phyloP scores from a whole-genome alignment of 2,113 vertebrate genomes.

The Baryphthengus martii region DNA sequence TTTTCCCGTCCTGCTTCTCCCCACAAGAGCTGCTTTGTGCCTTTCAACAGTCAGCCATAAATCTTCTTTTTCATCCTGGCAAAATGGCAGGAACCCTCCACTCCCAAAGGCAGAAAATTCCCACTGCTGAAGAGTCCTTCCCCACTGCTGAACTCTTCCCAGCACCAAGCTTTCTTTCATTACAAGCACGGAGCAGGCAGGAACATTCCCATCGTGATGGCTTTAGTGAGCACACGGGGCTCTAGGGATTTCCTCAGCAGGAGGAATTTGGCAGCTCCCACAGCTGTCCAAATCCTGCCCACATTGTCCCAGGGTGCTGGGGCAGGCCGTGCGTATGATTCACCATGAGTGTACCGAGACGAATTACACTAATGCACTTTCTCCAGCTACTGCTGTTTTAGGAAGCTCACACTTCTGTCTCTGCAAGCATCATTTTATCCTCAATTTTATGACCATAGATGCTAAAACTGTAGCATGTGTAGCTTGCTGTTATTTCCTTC shows the following conservation, averaged over 20 bases:
- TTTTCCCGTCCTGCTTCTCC: not conserved
- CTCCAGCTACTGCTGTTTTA: not conserved
- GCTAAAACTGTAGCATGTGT: not conserved
- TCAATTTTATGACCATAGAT: not conserved
- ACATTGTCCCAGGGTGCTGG: not conserved
- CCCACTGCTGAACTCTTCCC: not conserved
- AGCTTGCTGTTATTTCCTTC: not conserved
- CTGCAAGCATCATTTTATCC: not conserved
- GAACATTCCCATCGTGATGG: accelerated
- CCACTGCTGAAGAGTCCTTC: not conserved
- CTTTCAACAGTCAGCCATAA: not conserved
- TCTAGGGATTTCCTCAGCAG: not conserved
- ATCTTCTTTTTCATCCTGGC: not conserved
- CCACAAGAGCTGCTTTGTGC: not conserved
- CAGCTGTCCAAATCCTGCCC: not conserved
- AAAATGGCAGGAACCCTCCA: not conserved
- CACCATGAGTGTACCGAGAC: not conserved
- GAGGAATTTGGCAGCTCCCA: not conserved
- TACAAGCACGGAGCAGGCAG: not conserved
- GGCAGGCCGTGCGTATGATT: accelerated
- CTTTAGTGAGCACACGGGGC: not conserved
- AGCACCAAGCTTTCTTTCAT: not conserved
- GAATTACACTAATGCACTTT: not conserved
- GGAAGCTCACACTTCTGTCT: not conserved
- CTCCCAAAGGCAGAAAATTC: not conserved